Evolutionary conservation across 2,888 invertebrate species (phyloP).

Genomic region (Plemyria rubiginata): DNA sequence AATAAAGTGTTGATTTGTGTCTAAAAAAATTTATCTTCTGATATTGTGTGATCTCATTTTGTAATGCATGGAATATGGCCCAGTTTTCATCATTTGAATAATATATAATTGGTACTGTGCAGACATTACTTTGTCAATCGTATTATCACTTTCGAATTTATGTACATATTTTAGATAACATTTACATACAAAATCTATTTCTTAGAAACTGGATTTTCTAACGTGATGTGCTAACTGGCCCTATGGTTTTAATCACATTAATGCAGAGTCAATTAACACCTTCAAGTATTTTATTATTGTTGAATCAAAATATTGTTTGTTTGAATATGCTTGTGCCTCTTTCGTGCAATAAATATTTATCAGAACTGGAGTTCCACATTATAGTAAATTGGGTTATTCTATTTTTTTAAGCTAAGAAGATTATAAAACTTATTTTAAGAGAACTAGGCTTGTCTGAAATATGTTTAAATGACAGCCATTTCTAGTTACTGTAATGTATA

Average conservation of each 20-base stretch:
- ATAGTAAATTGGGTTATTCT: slow-evolving; percentile 23
- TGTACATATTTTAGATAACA: slow-evolving; percentile 71
- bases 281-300: slow-evolving; percentile 68
- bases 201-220: slow-evolving; percentile 47
- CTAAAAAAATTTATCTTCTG: slow-evolving; percentile 72
- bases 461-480: slow-evolving; percentile 67
- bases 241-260: slow-evolving; percentile 49
- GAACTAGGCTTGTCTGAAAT: slow-evolving; percentile 56
- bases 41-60: slow-evolving; percentile 75
- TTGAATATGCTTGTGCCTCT: slow-evolving; percentile 67
- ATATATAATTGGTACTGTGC: slow-evolving; percentile 58
- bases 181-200: slow-evolving; percentile 60
- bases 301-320: slow-evolving; percentile 59
- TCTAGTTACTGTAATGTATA: slow-evolving; percentile 37
- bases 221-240: slow-evolving; percentile 54
- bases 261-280: slow-evolving; percentile 74
- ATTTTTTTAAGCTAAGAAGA: slow-evolving; percentile 28
- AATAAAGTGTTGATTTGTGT: slow-evolving; percentile 70
- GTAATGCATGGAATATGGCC: slow-evolving; percentile 65
- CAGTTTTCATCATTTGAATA: slow-evolving; percentile 53
- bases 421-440: slow-evolving; percentile 29
- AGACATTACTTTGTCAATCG: slow-evolving; percentile 55
- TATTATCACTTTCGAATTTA: slow-evolving; percentile 73
- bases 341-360: slow-evolving; percentile 53
- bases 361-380: slow-evolving; percentile 50